Evolutionary conservation across 2,113 vertebrate species (phyloP).

Genomic region (Microtus oregoni): DNA sequence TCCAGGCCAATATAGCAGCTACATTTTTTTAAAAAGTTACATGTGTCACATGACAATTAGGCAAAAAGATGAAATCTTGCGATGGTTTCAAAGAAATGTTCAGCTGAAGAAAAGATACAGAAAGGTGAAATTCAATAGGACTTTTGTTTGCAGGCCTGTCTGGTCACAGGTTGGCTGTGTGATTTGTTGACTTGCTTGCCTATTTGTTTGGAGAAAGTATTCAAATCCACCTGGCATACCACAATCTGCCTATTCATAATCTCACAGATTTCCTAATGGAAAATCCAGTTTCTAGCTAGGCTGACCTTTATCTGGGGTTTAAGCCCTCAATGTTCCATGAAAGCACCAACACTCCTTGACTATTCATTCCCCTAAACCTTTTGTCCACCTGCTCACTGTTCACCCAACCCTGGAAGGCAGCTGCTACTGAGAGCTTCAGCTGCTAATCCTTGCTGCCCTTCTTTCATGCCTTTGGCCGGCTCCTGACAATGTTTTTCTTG

Average conservation of each 20-base stretch:
- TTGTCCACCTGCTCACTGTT: background rate
- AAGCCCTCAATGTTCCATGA: background rate
- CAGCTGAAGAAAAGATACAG: slow-evolving; percentile 24
- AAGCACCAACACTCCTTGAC: background rate
- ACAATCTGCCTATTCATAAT: background rate
- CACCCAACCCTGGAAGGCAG: background rate
- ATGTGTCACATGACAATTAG: background rate
- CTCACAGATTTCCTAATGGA: background rate
- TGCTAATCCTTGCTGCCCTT: background rate
- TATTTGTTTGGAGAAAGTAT: slow-evolving; percentile 35
- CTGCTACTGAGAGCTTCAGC: background rate
- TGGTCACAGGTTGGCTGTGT: background rate
- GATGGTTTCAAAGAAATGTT: slow-evolving; percentile 38
- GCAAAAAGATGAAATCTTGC: slow-evolving; percentile 20
- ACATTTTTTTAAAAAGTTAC: slow-evolving; percentile 44
- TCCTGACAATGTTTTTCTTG: background rate
- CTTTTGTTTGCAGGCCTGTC: slow-evolving; percentile 21
- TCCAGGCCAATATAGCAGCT: slow-evolving; percentile 12
- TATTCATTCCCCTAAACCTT: slow-evolving; percentile 21
- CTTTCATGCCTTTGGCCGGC: background rate
- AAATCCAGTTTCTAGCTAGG: background rate
- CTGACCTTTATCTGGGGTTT: background rate
- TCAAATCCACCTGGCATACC: slow-evolving; percentile 1
- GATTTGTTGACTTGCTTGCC: background rate
- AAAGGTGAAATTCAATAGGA: background rate